Percentiles rank a stretch among this genome's conserved stretches.
These are phyloP conservation scores for Oenanthe melanoleuca DNA, from an alignment of 2,113 vertebrate species.

Conservation along the genomic window DNA sequence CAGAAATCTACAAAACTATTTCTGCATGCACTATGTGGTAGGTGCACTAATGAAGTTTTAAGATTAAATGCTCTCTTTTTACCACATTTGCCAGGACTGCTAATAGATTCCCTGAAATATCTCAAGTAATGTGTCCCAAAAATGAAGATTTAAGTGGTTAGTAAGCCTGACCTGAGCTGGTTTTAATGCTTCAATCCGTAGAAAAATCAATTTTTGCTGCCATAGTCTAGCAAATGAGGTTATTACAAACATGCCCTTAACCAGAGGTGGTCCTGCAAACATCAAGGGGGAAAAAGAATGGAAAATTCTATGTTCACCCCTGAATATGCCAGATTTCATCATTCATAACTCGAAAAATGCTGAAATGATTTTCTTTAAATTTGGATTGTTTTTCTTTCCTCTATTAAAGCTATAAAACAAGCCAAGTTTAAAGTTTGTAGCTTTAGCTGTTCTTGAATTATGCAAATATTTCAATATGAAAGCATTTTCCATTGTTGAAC, in stretches of 20 bases:
- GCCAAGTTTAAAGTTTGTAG: constrained; percentile 61
- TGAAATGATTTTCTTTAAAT: constrained; percentile 50
- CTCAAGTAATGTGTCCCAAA: background rate
- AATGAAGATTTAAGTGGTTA: background rate
- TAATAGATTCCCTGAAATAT: background rate
- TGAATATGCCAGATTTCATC: constrained; percentile 53
- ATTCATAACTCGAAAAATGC: constrained; percentile 56
- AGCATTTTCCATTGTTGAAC: constrained; percentile 50
- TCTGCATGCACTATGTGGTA: background rate
- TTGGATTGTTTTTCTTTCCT: constrained; percentile 58
- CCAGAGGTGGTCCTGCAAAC: constrained; percentile 29
- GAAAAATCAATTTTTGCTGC: background rate
- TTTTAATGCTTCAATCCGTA: background rate
- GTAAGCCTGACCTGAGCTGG: background rate
- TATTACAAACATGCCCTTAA: constrained; percentile 31
- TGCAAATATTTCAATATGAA: constrained; percentile 62
- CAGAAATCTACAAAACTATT: background rate
- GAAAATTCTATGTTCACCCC: constrained; percentile 33
- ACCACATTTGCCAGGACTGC: background rate
- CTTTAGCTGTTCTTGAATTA: constrained; percentile 67
- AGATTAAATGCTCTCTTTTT: background rate
- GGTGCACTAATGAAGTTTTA: background rate
- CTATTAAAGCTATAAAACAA: constrained; percentile 57
- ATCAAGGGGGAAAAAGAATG: background rate
- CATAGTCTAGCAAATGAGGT: background rate